Conservation (phyloP, 2,797 vertebrate species). For the Eulemur rubriventer region DNA sequence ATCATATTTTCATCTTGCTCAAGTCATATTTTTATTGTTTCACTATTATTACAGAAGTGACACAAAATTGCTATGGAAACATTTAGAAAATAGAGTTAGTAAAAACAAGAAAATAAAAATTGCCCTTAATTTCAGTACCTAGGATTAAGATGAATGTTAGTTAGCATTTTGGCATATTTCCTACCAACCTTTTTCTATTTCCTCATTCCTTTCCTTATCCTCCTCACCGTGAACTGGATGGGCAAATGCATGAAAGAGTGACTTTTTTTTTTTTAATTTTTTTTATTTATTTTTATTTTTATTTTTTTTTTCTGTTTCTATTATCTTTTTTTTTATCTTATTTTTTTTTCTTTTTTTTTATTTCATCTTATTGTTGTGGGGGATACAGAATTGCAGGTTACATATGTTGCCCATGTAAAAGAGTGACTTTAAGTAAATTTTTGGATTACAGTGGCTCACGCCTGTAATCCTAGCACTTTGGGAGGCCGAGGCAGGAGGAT, state of each 20-base stretch:
- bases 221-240: background rate
- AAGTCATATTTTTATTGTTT: background rate
- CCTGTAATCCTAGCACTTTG: background rate
- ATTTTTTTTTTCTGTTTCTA: too few relatives aligned
- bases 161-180: slow-evolving; percentile 9
- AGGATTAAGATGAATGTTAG: slow-evolving; percentile 21
- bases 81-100: slow-evolving; percentile 32
- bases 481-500: background rate
- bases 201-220: background rate
- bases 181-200: background rate
- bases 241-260: background rate
- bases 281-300: too few relatives aligned
- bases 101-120: slow-evolving; percentile 32
- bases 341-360: too few relatives aligned
- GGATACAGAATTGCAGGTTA: too few relatives aligned
- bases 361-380: too few relatives aligned
- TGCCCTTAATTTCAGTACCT: background rate
- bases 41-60: background rate
- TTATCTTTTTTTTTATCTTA: too few relatives aligned
- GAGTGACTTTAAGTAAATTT: background rate
- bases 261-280: too few relatives aligned
- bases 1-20: slow-evolving; percentile 27
- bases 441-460: background rate
- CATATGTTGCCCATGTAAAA: too few relatives aligned
- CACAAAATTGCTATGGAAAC: background rate